Percentiles rank a stretch among this genome's conserved stretches.
These are phyloP conservation scores for Octopus bimaculoides DNA, from an alignment of 1,140 invertebrate species.

Conservation along the genomic window DNA sequence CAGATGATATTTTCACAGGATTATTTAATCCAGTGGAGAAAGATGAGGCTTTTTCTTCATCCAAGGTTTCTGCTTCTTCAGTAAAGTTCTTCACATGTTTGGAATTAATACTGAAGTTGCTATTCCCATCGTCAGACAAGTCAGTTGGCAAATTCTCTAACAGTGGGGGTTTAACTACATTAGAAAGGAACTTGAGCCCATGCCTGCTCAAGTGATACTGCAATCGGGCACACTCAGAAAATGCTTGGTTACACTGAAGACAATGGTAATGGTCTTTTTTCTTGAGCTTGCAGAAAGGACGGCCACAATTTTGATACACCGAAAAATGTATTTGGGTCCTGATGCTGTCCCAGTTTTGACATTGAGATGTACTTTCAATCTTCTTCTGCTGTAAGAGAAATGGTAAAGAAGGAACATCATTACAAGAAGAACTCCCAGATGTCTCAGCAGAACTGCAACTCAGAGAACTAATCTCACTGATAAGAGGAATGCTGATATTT, in stretches of 20 bases:
- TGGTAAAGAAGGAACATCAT: slow-evolving; percentile 33
- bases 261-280: slow-evolving; percentile 82
- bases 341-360: slow-evolving; percentile 37
- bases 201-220: slow-evolving; percentile 57
- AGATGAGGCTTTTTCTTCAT: no score
- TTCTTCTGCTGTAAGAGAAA: slow-evolving; percentile 49
- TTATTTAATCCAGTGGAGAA: no score
- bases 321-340: slow-evolving; percentile 45
- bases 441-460: neutral
- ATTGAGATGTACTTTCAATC: slow-evolving; percentile 25
- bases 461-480: neutral
- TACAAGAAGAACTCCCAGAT: slow-evolving; percentile 12
- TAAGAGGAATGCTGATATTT: neutral
- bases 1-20: no score
- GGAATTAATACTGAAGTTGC: no score
- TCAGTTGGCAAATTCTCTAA: no score
- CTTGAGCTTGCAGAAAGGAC: slow-evolving; percentile 84
- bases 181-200: slow-evolving; percentile 36
- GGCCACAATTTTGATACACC: slow-evolving; percentile 66
- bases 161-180: no score
- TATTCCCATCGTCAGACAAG: no score
- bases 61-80: no score
- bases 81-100: no score
- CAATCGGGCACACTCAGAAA: slow-evolving; percentile 56
- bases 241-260: slow-evolving; percentile 78